Conservation (phyloP, 2,888 invertebrate genomes). For the Plagiodera versicolora region DNA sequence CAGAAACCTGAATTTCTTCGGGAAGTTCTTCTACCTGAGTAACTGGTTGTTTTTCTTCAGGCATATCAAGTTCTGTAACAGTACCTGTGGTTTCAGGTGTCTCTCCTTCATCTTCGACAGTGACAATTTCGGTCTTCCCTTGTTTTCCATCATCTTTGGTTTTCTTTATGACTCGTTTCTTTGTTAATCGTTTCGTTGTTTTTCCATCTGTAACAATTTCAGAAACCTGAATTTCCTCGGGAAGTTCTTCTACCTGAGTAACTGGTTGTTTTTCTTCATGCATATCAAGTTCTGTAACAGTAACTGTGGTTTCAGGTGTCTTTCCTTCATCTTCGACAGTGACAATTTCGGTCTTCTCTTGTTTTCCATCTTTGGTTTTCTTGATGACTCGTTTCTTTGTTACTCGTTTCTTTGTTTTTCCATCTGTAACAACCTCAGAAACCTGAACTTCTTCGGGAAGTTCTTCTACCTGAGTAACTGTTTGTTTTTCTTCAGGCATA, state of each 20-base stretch:
- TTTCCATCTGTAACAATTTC: conserved; percentile 35
- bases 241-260: conserved; percentile 40
- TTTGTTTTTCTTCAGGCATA: conserved; percentile 35
- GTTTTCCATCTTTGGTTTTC: conserved; percentile 45
- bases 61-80: conserved; percentile 37
- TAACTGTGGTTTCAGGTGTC: conserved; percentile 45
- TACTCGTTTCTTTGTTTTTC: no score
- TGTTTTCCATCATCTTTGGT: conserved; percentile 49
- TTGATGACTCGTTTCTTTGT: conserved; percentile 48
- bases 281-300: conserved; percentile 50
- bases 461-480: conserved; percentile 35
- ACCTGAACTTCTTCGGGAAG: conserved; percentile 40
- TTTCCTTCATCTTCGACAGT: conserved; percentile 43
- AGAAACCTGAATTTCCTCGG: conserved; percentile 35
- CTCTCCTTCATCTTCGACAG: conserved; percentile 49
- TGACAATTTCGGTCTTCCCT: conserved; percentile 53
- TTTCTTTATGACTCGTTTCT: conserved; percentile 53
- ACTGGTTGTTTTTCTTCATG: conserved; percentile 44
- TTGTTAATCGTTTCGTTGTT: conserved; percentile 32
- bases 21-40: conserved; percentile 38
- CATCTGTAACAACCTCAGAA: conserved; percentile 31
- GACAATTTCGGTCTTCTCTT: conserved; percentile 45
- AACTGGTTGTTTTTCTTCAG: conserved; percentile 40
- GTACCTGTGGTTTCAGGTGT: conserved; percentile 42
- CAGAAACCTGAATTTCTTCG: conserved; percentile 38